phyloP scores from a whole-genome alignment of 1,140 invertebrate species.

The Dysdera silvatica region DNA sequence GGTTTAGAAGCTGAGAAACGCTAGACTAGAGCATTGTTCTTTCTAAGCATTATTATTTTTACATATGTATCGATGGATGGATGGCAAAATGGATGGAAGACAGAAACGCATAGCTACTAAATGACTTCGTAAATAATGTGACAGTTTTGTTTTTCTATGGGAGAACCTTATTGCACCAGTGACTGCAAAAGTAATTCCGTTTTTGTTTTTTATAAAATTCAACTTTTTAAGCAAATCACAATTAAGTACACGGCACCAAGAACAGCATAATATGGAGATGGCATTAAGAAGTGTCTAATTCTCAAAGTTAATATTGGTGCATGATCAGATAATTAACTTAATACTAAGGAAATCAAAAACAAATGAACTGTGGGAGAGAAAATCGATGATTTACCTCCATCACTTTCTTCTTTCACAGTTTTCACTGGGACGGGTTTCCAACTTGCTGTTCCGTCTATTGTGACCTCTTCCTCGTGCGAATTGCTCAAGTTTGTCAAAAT shows the following conservation, averaged over 20 bases:
- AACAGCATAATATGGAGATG: too few species aligned
- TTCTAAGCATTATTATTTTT: too few species aligned
- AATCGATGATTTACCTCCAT: slow-evolving; percentile 48
- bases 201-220: not conserved
- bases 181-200: too few species aligned
- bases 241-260: not conserved
- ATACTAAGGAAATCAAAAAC: not conserved
- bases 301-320: not conserved
- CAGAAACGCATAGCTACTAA: too few species aligned
- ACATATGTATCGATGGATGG: too few species aligned
- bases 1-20: too few species aligned
- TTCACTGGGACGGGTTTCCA: slow-evolving; percentile 66
- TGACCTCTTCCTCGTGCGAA: slow-evolving; percentile 85
- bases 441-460: slow-evolving; percentile 82
- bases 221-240: not conserved
- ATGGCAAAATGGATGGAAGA: too few species aligned
- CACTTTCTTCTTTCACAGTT: slow-evolving; percentile 48
- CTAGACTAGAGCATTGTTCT: too few species aligned
- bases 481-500: slow-evolving; percentile 60
- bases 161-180: too few species aligned
- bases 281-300: not conserved
- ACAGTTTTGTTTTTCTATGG: too few species aligned
- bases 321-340: not conserved
- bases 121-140: too few species aligned
- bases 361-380: not conserved